Evolutionary conservation across 2,113 vertebrate genomes (phyloP), one percentile per base, ranked within the genome.

Genomic region (Podocnemis expansa): DNA sequence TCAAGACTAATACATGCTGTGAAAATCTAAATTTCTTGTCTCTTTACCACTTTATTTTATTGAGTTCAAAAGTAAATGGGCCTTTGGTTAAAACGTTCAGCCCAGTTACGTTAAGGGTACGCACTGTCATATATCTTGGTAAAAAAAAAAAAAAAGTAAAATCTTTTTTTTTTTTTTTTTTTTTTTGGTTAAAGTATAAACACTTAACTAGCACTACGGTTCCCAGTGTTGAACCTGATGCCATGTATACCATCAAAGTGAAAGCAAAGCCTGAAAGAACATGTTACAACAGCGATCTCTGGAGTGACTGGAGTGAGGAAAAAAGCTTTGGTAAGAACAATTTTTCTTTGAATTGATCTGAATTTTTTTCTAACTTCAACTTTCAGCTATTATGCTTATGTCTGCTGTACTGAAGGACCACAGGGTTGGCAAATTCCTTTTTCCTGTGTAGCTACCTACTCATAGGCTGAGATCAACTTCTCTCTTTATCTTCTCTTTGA

Each of bases 241-340:
- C 54, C 63, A 91, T 91, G 14, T 94, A 97, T 43, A 29, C 16
- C 31, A 87, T 97, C 86, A 94, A 84, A 80, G 97, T 98, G 55
- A 97, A 96, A 93, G 96, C 95, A 22, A 92, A 24, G 10, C 80
- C 86, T 29, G 90, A 89, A 41, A 1, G 2, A 0, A 84, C n/a
- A 3, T 93, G 91, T 21, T 92, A 90, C 90, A 90, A 9, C 70
- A 96, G 95, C 8, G 0, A 88, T 3, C 8, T 93, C 10, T 87
- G 13, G 3, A 98, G 98, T 34, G 97, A 98, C 13, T 98, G 98
- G 98, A 98, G 97, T 19, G 78, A 97, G 27, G 89, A 87, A 6
- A n/a, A 34, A 38, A 94, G 70, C 10, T 89, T 95, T 41, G 94
- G 97, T 98, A 90, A 98, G 97, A 79, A 7, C 34, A 8, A 1